Evolutionary conservation across 2,797 vertebrate genomes (phyloP).

Genomic region (Masticophis lateralis): DNA sequence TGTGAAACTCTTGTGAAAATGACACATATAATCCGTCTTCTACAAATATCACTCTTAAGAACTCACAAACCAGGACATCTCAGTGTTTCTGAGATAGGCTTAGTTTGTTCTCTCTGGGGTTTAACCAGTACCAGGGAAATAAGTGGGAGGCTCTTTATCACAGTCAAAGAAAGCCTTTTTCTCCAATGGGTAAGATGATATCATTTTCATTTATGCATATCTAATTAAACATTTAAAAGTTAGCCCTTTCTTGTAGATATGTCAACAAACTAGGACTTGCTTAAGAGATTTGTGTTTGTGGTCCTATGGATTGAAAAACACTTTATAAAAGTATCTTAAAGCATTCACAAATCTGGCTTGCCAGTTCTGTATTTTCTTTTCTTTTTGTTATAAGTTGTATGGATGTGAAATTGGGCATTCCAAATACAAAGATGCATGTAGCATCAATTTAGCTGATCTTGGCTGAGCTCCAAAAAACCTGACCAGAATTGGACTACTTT

Average conservation of each 20-base stretch:
- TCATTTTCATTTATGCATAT: neutral
- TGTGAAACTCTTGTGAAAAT: neutral
- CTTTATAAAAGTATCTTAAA: neutral
- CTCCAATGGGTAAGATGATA: neutral
- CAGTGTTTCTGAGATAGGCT: constrained; percentile 25
- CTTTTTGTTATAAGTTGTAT: neutral
- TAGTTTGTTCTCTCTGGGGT: neutral
- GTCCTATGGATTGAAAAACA: neutral
- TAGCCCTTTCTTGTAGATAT: neutral
- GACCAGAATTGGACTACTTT: neutral
- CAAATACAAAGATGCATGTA: neutral
- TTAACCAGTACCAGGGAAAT: constrained; percentile 31
- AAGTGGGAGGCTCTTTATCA: constrained; percentile 5
- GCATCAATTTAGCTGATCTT: neutral
- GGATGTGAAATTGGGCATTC: neutral
- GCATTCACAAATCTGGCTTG: neutral
- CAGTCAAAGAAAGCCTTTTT: neutral
- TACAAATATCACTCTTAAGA: constrained; percentile 4
- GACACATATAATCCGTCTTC: constrained; percentile 23
- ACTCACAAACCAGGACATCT: constrained; percentile 38
- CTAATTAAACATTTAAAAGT: neutral
- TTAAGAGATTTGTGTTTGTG: neutral
- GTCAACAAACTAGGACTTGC: neutral
- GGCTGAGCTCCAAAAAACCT: neutral
- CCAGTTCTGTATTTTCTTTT: neutral